Conservation (phyloP, 2,888 invertebrate genomes). For the Cheilosia vulpina region DNA sequence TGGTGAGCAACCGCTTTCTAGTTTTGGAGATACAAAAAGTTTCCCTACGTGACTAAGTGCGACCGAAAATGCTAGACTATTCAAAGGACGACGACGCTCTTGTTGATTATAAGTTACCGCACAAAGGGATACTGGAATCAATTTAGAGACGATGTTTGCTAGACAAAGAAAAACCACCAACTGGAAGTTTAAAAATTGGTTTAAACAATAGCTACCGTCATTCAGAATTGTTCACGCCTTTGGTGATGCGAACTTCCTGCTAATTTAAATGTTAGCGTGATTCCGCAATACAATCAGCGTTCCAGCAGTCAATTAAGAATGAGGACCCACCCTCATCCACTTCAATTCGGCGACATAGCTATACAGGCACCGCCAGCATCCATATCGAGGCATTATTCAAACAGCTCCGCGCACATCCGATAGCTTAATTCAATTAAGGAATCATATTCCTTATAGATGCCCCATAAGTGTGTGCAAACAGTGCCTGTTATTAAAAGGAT, state of each 20-base stretch:
- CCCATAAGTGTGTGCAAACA: constrained; percentile 37
- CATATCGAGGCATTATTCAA: constrained; percentile 26
- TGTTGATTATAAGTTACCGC: too few species aligned
- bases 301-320: constrained; percentile 1
- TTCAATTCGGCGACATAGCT: too few species aligned
- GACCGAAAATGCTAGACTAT: background rate
- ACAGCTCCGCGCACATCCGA: constrained; percentile 32
- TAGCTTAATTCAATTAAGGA: constrained; percentile 61
- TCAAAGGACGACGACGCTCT: too few species aligned
- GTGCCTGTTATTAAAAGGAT: constrained; percentile 1
- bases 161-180: too few species aligned
- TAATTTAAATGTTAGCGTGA: constrained; percentile 29
- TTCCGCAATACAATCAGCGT: constrained; percentile 22
- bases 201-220: too few species aligned
- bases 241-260: constrained; percentile 24
- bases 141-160: too few species aligned
- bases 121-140: too few species aligned
- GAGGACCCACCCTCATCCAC: background rate
- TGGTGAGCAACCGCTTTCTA: background rate
- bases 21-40: background rate
- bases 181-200: too few species aligned
- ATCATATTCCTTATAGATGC: constrained; percentile 37
- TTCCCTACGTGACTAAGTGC: background rate
- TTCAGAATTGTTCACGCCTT: background rate
- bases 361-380: too few species aligned